A percentile compares a stretch with the other conserved stretches of the same genome.
These are phyloP conservation scores for Erebia aethiops DNA, from an alignment of 2,888 invertebrate genomes.

Conservation along the genomic window DNA sequence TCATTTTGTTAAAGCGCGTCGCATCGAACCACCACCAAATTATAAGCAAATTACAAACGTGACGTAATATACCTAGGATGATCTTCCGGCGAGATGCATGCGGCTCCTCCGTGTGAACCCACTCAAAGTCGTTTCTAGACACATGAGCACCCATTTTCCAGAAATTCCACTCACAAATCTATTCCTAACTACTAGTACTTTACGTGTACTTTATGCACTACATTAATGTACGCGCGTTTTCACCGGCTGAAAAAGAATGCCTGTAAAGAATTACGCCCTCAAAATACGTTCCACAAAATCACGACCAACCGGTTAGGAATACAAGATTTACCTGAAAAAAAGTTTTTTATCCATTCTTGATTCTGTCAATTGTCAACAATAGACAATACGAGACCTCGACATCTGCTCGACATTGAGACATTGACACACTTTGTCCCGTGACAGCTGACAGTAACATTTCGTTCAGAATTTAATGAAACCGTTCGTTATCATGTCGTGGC, in stretches of 20 bases:
- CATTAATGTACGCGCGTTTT: conserved; percentile 13
- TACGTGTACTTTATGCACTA: conserved; percentile 4
- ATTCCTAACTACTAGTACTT: neutral
- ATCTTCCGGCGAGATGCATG: conserved; percentile 96
- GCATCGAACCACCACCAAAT: neutral
- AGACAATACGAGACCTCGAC: no score
- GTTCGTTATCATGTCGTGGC: no score
- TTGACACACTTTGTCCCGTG: no score
- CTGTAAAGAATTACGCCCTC: conserved; percentile 9
- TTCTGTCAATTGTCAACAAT: neutral
- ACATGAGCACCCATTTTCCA: conserved; percentile 95
- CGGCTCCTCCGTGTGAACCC: conserved; percentile 98
- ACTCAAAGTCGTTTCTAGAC: conserved; percentile 97
- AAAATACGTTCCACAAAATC: neutral
- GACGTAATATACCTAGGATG: conserved; percentile 90
- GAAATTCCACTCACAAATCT: neutral
- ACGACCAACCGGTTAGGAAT: conserved; percentile 19
- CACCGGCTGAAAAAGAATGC: conserved; percentile 15
- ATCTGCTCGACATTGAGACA: no score
- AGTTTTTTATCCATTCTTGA: neutral
- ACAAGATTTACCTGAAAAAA: neutral
- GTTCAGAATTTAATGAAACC: neutral
- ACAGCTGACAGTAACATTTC: no score
- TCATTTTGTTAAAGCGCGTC: neutral
- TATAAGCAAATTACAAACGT: conserved; percentile 38